Percentiles rank a stretch among this genome's conserved stretches.
These are phyloP conservation scores for Corythornis cristatus DNA, from an alignment of 2,113 vertebrate genomes.

Conservation along the genomic window DNA sequence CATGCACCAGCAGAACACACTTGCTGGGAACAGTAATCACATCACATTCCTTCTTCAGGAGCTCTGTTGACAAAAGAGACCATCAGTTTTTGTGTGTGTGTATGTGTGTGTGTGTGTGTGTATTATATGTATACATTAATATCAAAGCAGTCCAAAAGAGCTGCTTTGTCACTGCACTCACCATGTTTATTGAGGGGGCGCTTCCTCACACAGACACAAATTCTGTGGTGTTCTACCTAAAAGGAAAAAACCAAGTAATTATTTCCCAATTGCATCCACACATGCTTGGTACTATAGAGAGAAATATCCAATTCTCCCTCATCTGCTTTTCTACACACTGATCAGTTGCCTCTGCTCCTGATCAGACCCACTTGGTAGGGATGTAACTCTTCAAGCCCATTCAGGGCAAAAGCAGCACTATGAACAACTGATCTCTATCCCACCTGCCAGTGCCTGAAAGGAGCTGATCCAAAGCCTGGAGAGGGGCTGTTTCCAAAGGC, in stretches of 20 bases:
- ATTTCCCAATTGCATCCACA: not conserved
- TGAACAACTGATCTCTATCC: not conserved
- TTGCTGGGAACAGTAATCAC: constrained; percentile 93
- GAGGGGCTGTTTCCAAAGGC: too few species aligned
- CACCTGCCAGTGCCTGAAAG: too few species aligned
- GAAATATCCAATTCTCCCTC: rapidly evolving
- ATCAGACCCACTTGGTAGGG: not conserved
- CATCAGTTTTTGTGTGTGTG: not conserved
- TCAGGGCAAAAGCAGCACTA: not conserved
- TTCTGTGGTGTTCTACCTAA: constrained; percentile 87
- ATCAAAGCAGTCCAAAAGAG: not conserved
- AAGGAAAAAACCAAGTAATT: not conserved
- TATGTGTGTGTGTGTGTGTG: too few species aligned
- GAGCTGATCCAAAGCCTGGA: too few species aligned
- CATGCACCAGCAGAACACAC: constrained; percentile 87
- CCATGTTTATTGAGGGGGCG: constrained; percentile 94
- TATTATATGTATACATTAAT: not conserved
- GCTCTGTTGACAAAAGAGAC: constrained; percentile 76
- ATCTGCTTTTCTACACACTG: not conserved
- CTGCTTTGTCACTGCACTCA: constrained; percentile 9
- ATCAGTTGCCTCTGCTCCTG: not conserved
- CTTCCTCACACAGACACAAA: constrained; percentile 96
- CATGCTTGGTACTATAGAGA: not conserved
- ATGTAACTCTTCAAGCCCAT: not conserved
- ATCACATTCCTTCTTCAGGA: constrained; percentile 90